These are phyloP conservation scores for Polietes domitor DNA, from an alignment of 2,888 invertebrate genomes.

Conservation along the genomic window DNA sequence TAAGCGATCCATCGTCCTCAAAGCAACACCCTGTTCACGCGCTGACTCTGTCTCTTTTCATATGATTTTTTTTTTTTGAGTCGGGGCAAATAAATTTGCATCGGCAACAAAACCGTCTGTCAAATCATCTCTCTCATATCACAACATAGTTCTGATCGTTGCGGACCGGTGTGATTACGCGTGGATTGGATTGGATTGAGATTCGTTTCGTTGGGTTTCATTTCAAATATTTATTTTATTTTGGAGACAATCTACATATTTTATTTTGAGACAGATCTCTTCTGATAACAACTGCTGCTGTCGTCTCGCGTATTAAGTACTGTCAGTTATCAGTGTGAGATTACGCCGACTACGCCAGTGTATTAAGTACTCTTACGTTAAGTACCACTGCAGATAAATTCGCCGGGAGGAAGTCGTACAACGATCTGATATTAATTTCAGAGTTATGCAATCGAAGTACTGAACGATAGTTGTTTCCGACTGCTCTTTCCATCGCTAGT, in stretches of 20 bases:
- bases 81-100: background rate
- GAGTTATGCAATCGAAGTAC: background rate
- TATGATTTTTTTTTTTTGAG: background rate
- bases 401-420: background rate
- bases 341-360: slow-evolving; percentile 12
- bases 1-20: too few relatives aligned
- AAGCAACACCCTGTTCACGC: too few relatives aligned
- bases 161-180: slow-evolving; percentile 10
- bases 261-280: slow-evolving; percentile 19
- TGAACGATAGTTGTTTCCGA: background rate
- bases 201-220: background rate
- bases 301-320: background rate
- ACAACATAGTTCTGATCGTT: background rate
- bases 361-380: background rate
- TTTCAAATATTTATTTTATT: background rate
- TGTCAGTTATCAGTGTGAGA: slow-evolving; percentile 49
- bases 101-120: background rate
- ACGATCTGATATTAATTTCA: background rate
- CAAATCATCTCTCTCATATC: background rate
- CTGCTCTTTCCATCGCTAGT: too few relatives aligned
- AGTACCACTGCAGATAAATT: background rate
- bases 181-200: slow-evolving; percentile 34
- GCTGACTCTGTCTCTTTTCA: too few relatives aligned
- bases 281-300: slow-evolving; percentile 51
- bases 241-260: slow-evolving; percentile 12